Conservation (phyloP, 2,797 vertebrate genomes). For the Anisognathus igniventris region DNA sequence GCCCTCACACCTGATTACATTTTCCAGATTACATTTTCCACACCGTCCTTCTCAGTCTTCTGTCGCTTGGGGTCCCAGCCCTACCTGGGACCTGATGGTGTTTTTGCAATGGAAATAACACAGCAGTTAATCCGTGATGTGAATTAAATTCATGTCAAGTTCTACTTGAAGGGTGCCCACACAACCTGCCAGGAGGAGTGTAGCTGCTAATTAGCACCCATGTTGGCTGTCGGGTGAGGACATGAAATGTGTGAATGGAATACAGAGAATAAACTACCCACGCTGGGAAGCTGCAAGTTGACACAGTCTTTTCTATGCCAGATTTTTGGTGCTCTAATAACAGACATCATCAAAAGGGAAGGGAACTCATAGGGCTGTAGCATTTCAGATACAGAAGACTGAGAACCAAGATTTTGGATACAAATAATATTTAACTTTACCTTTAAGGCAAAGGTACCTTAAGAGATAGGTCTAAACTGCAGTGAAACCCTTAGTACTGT, state of each 20-base stretch:
- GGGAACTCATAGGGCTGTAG: not conserved
- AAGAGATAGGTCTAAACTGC: not conserved
- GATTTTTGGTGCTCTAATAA: not conserved
- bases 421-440: not conserved
- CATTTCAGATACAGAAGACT: not conserved
- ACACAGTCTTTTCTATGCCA: not conserved
- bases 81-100: not conserved
- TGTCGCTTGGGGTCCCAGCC: not conserved
- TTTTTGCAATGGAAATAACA: not conserved
- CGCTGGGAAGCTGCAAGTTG: not conserved
- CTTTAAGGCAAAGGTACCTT: not conserved
- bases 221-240: not conserved
- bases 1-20: not conserved
- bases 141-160: constrained; percentile 33
- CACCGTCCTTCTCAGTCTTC: not conserved
- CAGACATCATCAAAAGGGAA: not conserved
- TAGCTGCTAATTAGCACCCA: constrained; percentile 48
- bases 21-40: not conserved
- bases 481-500: not conserved
- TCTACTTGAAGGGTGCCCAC: constrained; percentile 16
- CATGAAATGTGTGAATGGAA: constrained; percentile 5
- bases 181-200: not conserved
- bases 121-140: not conserved
- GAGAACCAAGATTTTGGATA: not conserved
- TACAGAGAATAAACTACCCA: constrained; percentile 16